Percentiles rank a stretch among this genome's conserved stretches.
These are phyloP conservation scores for Phaetusa simplex DNA, from an alignment of 2,113 vertebrate genomes.

Conservation along the genomic window DNA sequence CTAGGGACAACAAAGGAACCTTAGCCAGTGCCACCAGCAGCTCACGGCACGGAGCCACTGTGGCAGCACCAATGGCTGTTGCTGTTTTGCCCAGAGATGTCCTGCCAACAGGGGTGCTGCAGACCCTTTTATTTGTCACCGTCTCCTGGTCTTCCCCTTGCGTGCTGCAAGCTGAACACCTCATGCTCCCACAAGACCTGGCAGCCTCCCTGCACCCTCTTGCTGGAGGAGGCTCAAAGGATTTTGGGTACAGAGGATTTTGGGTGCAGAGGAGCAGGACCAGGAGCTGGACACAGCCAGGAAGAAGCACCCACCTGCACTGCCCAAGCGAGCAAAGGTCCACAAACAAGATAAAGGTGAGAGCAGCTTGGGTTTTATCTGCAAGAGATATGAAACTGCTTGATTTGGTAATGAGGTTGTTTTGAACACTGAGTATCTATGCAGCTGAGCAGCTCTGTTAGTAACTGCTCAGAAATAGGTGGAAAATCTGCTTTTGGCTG, in stretches of 20 bases:
- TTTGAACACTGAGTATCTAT: fast-evolving
- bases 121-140: not conserved
- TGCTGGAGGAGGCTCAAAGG: not conserved
- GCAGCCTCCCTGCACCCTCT: not conserved
- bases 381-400: not conserved
- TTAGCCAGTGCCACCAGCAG: not conserved
- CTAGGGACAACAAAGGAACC: fast-evolving
- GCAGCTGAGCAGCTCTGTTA: not conserved
- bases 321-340: not conserved
- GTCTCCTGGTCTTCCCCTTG: not conserved
- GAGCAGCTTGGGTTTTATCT: not conserved
- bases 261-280: not conserved
- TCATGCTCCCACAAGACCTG: fast-evolving
- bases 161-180: not conserved
- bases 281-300: fast-evolving
- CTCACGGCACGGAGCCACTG: fast-evolving
- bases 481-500: not conserved
- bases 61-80: fast-evolving
- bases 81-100: not conserved
- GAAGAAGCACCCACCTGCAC: fast-evolving
- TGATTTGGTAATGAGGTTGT: not conserved
- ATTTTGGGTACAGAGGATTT: not conserved
- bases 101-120: no score
- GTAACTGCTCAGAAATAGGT: not conserved
- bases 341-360: fast-evolving